Percentiles rank a stretch among this genome's conserved stretches.
Evolutionary conservation across 2,113 vertebrate genomes (phyloP).

Genomic region (Phylloscopus whistleri): DNA sequence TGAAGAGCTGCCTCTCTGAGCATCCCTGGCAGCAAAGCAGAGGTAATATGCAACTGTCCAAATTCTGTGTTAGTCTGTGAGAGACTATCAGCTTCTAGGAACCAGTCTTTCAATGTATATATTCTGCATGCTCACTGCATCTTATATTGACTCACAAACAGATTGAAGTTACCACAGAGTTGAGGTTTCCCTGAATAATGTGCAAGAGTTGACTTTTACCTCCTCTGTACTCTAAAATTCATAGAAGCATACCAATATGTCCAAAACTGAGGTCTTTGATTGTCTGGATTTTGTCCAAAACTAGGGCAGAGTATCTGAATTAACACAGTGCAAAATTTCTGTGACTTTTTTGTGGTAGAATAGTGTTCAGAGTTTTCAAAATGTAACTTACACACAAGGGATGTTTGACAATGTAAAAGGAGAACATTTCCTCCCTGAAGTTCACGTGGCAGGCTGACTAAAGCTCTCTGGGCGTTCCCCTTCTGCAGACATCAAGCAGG

Average conservation of each 20-base stretch:
- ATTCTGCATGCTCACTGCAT: neutral
- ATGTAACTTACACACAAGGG: neutral
- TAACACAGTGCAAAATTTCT: neutral
- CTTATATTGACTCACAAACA: neutral
- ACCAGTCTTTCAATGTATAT: neutral
- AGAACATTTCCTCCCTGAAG: constrained; percentile 34
- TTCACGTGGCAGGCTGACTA: constrained; percentile 36
- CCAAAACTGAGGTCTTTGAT: neutral
- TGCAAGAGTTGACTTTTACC: neutral
- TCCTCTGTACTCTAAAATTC: neutral
- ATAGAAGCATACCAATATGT: neutral
- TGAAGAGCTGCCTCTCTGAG: neutral
- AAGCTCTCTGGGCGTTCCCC: constrained; percentile 39
- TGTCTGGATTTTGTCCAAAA: neutral
- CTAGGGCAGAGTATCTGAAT: neutral
- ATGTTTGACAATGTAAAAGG: constrained; percentile 3
- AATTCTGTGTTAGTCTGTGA: neutral
- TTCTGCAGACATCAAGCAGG: constrained; percentile 14
- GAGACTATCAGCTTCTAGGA: neutral
- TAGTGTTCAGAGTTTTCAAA: constrained; percentile 1
- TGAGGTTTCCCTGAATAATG: neutral
- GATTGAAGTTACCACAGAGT: neutral
- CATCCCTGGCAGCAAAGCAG: neutral
- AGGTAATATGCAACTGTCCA: neutral
- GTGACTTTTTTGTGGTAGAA: neutral